Percentiles rank a stretch among this genome's conserved stretches.
These are phyloP conservation scores for Cryptomyrus ogoouensis DNA, from an alignment of 2,113 vertebrate species.

Conservation along the genomic window DNA sequence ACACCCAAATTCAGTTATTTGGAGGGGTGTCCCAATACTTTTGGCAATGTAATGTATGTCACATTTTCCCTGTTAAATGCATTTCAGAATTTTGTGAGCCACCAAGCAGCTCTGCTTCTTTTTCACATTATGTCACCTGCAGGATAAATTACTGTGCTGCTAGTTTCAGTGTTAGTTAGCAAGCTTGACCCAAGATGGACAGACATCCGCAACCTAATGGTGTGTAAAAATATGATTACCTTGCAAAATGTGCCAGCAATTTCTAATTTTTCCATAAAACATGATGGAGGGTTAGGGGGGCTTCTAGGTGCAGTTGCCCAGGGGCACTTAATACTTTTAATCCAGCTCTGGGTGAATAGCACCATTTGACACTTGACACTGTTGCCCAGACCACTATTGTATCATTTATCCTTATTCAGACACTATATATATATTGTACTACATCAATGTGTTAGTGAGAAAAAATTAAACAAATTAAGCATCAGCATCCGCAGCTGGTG, in stretches of 20 bases:
- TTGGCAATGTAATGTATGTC: neutral
- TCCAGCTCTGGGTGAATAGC: neutral
- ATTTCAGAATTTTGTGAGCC: neutral
- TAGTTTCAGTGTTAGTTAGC: neutral
- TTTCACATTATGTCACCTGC: neutral
- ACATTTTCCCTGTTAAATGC: neutral
- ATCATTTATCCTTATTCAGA: neutral
- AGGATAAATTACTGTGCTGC: neutral
- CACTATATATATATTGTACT: neutral
- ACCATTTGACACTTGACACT: neutral
- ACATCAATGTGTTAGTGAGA: neutral
- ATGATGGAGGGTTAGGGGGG: neutral
- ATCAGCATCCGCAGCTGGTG: neutral
- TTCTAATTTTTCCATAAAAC: neutral
- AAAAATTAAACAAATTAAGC: neutral
- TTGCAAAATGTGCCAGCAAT: neutral
- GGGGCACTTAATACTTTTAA: neutral
- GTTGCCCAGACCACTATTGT: neutral
- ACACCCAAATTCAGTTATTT: too few relatives aligned
- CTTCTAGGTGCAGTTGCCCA: neutral
- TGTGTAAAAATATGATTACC: neutral
- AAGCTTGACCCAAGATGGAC: neutral
- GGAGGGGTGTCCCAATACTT: too few relatives aligned
- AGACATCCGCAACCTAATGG: neutral
- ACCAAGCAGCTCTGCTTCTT: neutral